These are phyloP conservation scores for Palythoa grandiflora DNA, from an alignment of 92 coral and sea anemone species.

Conservation along the genomic window DNA sequence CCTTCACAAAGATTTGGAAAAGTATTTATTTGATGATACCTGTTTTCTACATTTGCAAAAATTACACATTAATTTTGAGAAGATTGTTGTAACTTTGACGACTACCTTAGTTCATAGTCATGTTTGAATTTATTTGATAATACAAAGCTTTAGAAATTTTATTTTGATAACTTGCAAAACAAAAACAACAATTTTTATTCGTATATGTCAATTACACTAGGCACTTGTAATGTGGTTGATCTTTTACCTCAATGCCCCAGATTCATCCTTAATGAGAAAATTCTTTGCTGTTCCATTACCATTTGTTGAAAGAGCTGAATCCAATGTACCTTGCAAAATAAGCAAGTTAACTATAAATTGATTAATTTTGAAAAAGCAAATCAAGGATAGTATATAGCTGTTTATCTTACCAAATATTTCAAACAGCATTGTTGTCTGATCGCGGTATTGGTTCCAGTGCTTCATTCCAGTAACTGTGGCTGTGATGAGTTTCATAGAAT, in stretches of 20 bases:
- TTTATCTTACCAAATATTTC: conserved; percentile 89
- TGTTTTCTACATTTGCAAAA: too few species aligned
- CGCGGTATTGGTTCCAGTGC: conserved; percentile 86
- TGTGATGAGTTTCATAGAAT: conserved; percentile 81
- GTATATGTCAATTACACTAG: too few species aligned
- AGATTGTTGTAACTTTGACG: too few species aligned
- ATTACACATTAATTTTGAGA: too few species aligned
- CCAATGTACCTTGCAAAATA: conserved; percentile 75
- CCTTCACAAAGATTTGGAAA: too few species aligned
- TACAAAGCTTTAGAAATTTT: too few species aligned
- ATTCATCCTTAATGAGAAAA: conserved; percentile 82
- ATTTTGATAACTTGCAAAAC: too few species aligned
- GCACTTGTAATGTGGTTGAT: background rate
- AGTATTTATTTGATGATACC: too few species aligned
- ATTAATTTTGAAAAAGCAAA: background rate
- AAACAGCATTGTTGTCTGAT: conserved; percentile 68
- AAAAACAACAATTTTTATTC: too few species aligned
- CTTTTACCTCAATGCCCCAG: conserved; percentile 78
- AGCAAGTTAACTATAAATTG: background rate
- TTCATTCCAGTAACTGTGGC: conserved; percentile 70
- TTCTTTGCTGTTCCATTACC: conserved; percentile 79
- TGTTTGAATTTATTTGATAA: too few species aligned
- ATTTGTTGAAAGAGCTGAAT: conserved; percentile 90
- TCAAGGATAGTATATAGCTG: too few species aligned
- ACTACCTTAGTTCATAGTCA: too few species aligned